These are phyloP conservation scores for Vicugna pacos DNA, from an alignment of 2,113 vertebrate genomes.

Conservation along the genomic window DNA sequence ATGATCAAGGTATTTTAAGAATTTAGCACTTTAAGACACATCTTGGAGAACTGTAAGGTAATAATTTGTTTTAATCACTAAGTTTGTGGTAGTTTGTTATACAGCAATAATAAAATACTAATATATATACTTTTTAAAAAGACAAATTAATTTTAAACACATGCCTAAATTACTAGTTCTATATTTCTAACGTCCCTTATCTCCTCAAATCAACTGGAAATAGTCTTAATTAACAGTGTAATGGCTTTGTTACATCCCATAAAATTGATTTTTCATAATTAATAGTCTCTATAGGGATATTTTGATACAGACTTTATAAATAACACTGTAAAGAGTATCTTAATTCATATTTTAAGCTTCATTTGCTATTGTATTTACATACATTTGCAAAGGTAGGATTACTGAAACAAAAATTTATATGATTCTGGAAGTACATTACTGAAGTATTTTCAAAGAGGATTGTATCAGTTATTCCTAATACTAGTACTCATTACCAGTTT, in stretches of 20 bases:
- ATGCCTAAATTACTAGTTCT: neutral
- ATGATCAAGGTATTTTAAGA: neutral
- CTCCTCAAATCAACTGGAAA: neutral
- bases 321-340: neutral
- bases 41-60: neutral
- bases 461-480: neutral
- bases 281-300: neutral
- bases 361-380: neutral
- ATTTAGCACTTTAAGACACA: neutral
- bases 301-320: constrained; percentile 4
- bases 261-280: constrained; percentile 22
- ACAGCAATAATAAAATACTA: neutral
- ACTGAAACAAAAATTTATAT: neutral
- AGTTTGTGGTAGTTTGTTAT: neutral
- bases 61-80: no score
- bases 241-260: neutral
- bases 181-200: neutral
- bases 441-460: neutral
- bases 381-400: neutral
- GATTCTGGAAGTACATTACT: neutral
- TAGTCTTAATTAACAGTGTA: neutral
- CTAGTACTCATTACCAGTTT: neutral
- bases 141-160: neutral
- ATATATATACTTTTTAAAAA: neutral
- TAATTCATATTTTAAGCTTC: neutral